phyloP scores from a whole-genome alignment of 2,797 vertebrate species.

The Masticophis lateralis region DNA sequence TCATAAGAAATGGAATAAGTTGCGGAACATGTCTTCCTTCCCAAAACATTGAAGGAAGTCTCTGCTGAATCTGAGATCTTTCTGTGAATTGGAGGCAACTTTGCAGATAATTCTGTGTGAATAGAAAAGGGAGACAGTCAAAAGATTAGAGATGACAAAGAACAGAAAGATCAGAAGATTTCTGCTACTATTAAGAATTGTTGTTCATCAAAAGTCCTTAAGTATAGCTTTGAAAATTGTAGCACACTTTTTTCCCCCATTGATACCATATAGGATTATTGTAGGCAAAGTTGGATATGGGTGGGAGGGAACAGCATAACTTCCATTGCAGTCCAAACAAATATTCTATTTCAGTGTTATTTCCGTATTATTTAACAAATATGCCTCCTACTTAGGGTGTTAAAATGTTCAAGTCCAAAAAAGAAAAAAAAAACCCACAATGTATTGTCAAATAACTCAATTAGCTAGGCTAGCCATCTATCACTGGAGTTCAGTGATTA shows the following conservation, averaged over 20 bases:
- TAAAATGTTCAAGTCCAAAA: slow-evolving; percentile 36
- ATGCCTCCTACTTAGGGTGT: slow-evolving; percentile 22
- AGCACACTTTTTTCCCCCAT: not conserved
- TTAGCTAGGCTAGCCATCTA: slow-evolving; percentile 61
- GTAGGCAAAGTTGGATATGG: not conserved
- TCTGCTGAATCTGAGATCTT: not conserved
- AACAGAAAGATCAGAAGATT: not conserved
- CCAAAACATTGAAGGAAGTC: not conserved
- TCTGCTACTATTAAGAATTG: not conserved
- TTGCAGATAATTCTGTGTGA: not conserved
- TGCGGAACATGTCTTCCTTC: not conserved
- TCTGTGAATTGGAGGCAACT: not conserved
- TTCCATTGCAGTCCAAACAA: slow-evolving; percentile 25
- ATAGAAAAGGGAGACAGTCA: not conserved
- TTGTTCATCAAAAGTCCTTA: not conserved
- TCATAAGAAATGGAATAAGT: not conserved
- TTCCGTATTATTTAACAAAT: not conserved
- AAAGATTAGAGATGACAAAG: not conserved
- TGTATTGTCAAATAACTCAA: slow-evolving; percentile 63
- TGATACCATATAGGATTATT: not conserved
- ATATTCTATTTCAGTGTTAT: slow-evolving; percentile 17
- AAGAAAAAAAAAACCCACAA: slow-evolving; percentile 39
- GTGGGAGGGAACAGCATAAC: not conserved
- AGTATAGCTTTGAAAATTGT: not conserved
- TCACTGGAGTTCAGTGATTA: slow-evolving; percentile 64